phyloP scores from a whole-genome alignment of 2,797 vertebrate genomes.

The Ctenopoma kingsleyae region DNA sequence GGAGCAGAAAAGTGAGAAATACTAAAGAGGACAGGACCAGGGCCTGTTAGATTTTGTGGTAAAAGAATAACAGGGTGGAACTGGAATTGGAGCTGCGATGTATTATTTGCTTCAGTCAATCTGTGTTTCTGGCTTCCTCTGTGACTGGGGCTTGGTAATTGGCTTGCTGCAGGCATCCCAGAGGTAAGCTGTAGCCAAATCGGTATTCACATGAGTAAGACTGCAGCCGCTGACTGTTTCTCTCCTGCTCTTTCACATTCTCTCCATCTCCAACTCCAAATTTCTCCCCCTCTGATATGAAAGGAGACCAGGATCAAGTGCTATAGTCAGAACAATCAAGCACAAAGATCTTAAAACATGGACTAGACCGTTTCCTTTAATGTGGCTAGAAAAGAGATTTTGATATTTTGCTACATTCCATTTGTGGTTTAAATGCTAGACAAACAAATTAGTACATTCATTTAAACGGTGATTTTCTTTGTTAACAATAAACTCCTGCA shows the following conservation, averaged over 20 bases:
- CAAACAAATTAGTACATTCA: neutral
- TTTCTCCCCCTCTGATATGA: conserved; percentile 28
- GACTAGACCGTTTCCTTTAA: conserved; percentile 8
- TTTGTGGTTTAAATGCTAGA: neutral
- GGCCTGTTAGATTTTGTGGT: conserved; percentile 48
- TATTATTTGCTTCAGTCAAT: conserved; percentile 71
- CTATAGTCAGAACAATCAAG: conserved; percentile 1
- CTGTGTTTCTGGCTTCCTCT: conserved; percentile 63
- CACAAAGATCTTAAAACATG: neutral
- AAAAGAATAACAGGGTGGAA: conserved; percentile 60
- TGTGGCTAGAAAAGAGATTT: neutral
- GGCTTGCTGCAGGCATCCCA: conserved; percentile 79
- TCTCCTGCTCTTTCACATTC: conserved; percentile 61
- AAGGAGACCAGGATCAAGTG: conserved; percentile 10
- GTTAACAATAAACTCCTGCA: neutral
- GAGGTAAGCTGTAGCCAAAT: conserved; percentile 76
- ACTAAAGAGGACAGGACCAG: conserved; percentile 53
- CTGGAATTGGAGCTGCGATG: conserved; percentile 46
- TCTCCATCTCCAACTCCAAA: conserved; percentile 35
- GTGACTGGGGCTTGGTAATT: conserved; percentile 77
- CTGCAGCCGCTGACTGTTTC: conserved; percentile 67
- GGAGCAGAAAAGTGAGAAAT: conserved; percentile 46
- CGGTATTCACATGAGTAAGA: conserved; percentile 75
- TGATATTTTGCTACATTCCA: neutral
- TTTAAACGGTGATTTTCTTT: neutral